Conservation (phyloP, 2,888 invertebrate genomes). For the Leptura quadrifasciata region DNA sequence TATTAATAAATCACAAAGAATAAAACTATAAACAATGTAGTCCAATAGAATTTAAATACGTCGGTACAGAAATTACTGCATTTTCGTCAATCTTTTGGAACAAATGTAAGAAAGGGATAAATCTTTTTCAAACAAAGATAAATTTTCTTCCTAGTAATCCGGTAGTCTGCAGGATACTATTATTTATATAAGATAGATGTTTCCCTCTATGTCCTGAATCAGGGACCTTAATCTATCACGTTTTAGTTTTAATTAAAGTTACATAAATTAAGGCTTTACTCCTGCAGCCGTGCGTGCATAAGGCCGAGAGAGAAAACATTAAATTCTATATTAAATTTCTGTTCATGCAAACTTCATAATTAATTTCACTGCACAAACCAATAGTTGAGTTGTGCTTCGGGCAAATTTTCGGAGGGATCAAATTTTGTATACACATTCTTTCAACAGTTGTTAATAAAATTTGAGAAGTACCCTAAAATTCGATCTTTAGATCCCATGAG, state of each 20-base stretch:
- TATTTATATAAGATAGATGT: background rate
- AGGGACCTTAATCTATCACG: constrained; percentile 8
- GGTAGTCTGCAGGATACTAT: background rate
- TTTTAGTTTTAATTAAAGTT: constrained; percentile 9
- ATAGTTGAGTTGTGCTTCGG: too few species aligned
- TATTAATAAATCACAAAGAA: too few species aligned
- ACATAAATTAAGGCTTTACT: background rate
- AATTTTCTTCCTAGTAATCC: constrained; percentile 1
- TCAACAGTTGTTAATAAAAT: too few species aligned
- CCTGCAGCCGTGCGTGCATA: background rate
- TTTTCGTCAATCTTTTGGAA: background rate
- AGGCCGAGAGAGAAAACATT: background rate
- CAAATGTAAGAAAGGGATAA: background rate
- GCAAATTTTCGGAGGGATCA: too few species aligned
- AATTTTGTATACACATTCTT: too few species aligned
- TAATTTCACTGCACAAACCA: too few species aligned
- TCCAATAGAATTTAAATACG: too few species aligned
- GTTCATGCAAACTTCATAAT: too few species aligned
- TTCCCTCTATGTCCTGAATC: background rate
- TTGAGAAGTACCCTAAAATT: too few species aligned
- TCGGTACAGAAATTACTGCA: too few species aligned
- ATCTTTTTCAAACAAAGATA: background rate
- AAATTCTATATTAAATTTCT: background rate
- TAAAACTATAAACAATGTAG: too few species aligned
- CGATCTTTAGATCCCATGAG: too few species aligned